phyloP scores from a whole-genome alignment of 2,797 vertebrate genomes.

The Malacoctenus gilli region DNA sequence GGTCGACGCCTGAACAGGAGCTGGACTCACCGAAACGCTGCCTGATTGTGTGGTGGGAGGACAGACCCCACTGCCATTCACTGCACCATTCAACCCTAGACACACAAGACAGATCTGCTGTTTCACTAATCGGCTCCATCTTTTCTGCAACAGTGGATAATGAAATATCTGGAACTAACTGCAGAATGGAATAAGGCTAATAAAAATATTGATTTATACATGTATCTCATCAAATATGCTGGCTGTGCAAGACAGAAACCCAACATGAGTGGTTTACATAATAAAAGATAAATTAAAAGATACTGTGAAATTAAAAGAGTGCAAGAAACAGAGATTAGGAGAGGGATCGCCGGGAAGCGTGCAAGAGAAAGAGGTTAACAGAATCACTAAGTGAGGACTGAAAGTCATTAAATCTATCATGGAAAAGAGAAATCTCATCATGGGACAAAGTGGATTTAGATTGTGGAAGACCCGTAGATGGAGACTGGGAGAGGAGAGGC shows the following conservation, averaged over 20 bases:
- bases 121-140: constrained; percentile 47
- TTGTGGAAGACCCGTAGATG: constrained; percentile 18
- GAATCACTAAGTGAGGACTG: constrained; percentile 61
- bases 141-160: constrained; percentile 42
- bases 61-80: constrained; percentile 89
- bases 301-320: constrained; percentile 74
- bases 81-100: constrained; percentile 90
- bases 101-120: constrained; percentile 37
- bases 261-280: constrained; percentile 74
- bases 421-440: constrained; percentile 64
- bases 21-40: constrained; percentile 80
- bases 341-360: constrained; percentile 32
- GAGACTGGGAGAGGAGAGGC: constrained; percentile 28
- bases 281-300: constrained; percentile 81
- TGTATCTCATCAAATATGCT: constrained; percentile 73
- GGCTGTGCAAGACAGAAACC: constrained; percentile 51
- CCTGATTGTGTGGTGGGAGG: constrained; percentile 83
- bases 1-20: constrained; percentile 77
- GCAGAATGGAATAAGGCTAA: constrained; percentile 57
- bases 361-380: constrained; percentile 44
- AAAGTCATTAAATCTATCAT: constrained; percentile 67
- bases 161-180: constrained; percentile 60
- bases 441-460: constrained; percentile 57
- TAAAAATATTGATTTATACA: constrained; percentile 74
- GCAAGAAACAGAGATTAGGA: constrained; percentile 65